phyloP scores from a whole-genome alignment of 2,113 vertebrate species.

The Pimephales promelas region DNA sequence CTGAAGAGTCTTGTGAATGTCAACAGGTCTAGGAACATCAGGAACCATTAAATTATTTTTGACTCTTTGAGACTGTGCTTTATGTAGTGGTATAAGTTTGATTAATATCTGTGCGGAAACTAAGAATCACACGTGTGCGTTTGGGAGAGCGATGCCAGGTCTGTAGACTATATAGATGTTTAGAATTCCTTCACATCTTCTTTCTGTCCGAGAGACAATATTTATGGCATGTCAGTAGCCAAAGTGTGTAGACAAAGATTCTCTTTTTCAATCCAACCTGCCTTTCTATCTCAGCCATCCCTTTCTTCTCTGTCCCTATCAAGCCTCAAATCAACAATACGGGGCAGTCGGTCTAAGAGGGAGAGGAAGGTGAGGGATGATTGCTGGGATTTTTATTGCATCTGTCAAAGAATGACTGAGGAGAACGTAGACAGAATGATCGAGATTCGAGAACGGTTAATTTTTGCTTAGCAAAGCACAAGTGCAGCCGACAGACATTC shows the following conservation, averaged over 20 bases:
- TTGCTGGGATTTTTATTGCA: not conserved
- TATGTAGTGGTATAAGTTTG: not conserved
- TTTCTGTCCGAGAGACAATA: constrained; percentile 34
- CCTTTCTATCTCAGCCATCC: not conserved
- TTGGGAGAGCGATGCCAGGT: not conserved
- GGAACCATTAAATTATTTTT: not conserved
- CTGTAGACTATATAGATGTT: constrained; percentile 26
- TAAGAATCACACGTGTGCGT: not conserved
- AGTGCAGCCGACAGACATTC: constrained; percentile 35
- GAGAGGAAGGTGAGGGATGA: constrained; percentile 6
- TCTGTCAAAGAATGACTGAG: constrained; percentile 26
- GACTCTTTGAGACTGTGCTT: not conserved
- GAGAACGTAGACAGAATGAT: constrained; percentile 15
- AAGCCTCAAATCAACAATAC: constrained; percentile 26
- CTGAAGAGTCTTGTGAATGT: not conserved
- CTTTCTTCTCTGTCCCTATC: not conserved
- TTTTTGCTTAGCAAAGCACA: constrained; percentile 33
- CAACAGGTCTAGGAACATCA: not conserved
- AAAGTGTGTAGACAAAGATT: constrained; percentile 30
- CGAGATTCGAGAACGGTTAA: not conserved
- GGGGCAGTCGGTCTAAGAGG: not conserved
- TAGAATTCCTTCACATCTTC: constrained; percentile 39
- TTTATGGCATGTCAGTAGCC: constrained; percentile 22
- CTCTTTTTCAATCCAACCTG: constrained; percentile 14
- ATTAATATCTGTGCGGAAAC: constrained; percentile 17